These are phyloP conservation scores for Eupithecia abbreviata DNA, from an alignment of 2,888 invertebrate species.

Conservation along the genomic window DNA sequence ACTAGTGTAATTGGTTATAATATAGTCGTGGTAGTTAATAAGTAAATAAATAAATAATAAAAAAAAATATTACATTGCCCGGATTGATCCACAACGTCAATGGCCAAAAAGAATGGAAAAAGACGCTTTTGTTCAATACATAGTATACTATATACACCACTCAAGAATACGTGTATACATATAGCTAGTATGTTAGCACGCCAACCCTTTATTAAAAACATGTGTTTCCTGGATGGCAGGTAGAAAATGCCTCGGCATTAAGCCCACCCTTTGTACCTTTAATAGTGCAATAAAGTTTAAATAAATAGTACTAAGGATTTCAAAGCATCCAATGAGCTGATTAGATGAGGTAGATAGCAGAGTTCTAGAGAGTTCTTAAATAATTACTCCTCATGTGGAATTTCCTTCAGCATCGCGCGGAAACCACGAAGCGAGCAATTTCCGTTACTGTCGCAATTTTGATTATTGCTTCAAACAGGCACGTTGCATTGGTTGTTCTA, in stretches of 20 bases:
- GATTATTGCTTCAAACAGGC: slow-evolving; percentile 11
- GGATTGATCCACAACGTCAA: not conserved
- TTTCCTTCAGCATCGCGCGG: not conserved
- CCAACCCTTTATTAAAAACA: no score
- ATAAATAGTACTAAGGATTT: not conserved
- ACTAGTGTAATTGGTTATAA: no score
- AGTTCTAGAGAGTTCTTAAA: not conserved
- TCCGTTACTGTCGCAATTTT: not conserved
- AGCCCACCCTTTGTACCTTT: no score
- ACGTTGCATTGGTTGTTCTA: not conserved
- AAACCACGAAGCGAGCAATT: slow-evolving; percentile 2
- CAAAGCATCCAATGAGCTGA: not conserved
- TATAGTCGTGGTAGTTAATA: no score
- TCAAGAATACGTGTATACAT: no score
- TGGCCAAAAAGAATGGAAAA: not conserved
- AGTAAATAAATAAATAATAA: no score
- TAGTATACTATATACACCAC: no score
- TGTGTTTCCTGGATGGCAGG: no score
- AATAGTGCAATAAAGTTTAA: no score
- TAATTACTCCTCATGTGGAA: not conserved
- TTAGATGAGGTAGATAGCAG: not conserved
- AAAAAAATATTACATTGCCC: no score
- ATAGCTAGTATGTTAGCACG: no score
- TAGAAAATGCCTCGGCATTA: no score
- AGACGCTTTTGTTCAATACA: not conserved